These are phyloP conservation scores for Heliothis subflexa DNA, from an alignment of 1,140 invertebrate genomes.

Conservation along the genomic window DNA sequence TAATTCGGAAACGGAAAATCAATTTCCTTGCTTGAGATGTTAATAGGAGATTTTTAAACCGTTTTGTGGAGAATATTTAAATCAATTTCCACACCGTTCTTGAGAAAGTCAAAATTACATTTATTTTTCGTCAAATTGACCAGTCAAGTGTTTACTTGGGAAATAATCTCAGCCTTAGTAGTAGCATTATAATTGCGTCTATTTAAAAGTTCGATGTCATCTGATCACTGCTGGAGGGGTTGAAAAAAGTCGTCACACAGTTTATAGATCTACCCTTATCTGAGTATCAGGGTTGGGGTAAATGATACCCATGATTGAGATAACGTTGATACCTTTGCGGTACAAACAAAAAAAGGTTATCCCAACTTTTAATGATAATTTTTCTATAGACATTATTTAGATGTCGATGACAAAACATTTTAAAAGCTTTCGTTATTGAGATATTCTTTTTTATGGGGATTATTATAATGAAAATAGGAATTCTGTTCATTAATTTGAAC, in stretches of 20 bases:
- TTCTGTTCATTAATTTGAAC: too few species aligned
- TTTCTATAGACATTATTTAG: too few species aligned
- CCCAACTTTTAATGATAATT: too few species aligned
- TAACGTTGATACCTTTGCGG: background rate
- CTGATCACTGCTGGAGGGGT: slow-evolving; percentile 51
- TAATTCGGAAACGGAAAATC: slow-evolving; percentile 3
- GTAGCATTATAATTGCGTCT: slow-evolving; percentile 60
- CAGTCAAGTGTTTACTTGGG: background rate
- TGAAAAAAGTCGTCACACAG: slow-evolving; percentile 30
- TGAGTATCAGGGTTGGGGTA: background rate
- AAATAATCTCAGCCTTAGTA: slow-evolving; percentile 6
- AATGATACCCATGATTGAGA: background rate
- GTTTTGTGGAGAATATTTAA: too few species aligned
- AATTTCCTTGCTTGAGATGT: slow-evolving; percentile 9
- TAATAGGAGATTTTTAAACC: background rate
- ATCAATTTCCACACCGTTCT: background rate
- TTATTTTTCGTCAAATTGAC: background rate
- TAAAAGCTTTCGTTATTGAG: too few species aligned
- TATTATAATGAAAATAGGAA: too few species aligned
- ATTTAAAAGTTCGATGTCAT: slow-evolving; percentile 50
- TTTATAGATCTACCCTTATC: slow-evolving; percentile 41
- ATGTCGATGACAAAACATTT: too few species aligned
- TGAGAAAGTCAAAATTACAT: too few species aligned
- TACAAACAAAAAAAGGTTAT: background rate
- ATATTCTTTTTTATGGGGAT: too few species aligned